These are phyloP conservation scores for Drosophila mimica DNA, from an alignment of 2,888 invertebrate species.

Conservation along the genomic window DNA sequence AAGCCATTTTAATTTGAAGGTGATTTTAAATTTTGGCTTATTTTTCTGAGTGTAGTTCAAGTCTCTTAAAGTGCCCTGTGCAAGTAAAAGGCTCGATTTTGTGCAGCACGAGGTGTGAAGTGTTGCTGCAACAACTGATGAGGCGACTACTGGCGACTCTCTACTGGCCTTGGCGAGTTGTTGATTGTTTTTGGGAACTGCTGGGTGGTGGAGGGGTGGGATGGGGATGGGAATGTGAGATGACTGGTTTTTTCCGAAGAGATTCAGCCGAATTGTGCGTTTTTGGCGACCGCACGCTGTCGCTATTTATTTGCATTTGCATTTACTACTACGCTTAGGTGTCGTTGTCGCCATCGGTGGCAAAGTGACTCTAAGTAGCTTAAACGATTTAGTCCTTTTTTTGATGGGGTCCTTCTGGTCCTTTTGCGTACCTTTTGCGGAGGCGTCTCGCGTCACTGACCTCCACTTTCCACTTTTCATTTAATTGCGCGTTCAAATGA, in stretches of 20 bases:
- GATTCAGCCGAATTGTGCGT: conserved; percentile 5
- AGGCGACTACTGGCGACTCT: background rate
- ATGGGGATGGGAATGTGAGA: background rate
- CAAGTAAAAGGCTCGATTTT: conserved; percentile 32
- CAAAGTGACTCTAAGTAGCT: conserved; percentile 74
- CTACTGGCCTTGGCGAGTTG: background rate
- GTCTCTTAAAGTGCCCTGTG: conserved; percentile 38
- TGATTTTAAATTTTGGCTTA: background rate
- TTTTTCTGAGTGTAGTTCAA: background rate
- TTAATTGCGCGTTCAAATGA: conserved; percentile 77
- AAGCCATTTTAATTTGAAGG: too few species aligned
- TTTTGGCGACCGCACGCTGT: conserved; percentile 50
- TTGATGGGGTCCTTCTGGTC: background rate
- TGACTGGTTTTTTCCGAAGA: background rate
- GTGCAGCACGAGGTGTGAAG: conserved; percentile 54
- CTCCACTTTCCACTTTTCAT: conserved; percentile 40
- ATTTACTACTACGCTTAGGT: conserved; percentile 49
- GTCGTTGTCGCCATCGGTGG: conserved; percentile 18
- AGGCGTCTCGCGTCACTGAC: conserved; percentile 42
- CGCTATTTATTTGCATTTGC: conserved; percentile 72
- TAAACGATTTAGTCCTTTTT: conserved; percentile 62
- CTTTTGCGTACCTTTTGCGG: conserved; percentile 4
- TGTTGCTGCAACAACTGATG: conserved; percentile 10
- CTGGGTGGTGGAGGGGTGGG: background rate
- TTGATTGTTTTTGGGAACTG: background rate